Percentiles rank a stretch among this genome's conserved stretches.
Evolutionary conservation across 2,113 vertebrate genomes (phyloP).

Genomic region (Ctenomys sociabilis): DNA sequence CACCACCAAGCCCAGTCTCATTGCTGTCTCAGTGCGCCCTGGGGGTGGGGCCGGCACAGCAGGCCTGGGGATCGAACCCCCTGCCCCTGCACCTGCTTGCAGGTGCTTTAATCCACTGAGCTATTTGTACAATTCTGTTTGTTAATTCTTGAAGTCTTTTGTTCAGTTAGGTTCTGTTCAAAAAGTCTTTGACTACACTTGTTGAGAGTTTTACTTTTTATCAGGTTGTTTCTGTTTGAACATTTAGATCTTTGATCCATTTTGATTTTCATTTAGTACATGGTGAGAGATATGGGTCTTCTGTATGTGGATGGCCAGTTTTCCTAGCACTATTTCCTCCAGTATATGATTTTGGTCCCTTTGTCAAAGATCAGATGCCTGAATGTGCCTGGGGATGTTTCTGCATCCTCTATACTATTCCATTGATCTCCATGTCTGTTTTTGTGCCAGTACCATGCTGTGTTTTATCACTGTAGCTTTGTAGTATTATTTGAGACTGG

Average conservation of each 20-base stretch:
- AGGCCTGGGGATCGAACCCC: no score
- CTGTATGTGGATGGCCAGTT: background rate
- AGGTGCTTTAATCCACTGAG: no score
- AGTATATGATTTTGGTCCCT: background rate
- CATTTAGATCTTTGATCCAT: background rate
- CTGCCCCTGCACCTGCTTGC: no score
- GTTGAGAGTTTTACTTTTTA: background rate
- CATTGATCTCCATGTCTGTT: background rate
- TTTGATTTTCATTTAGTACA: background rate
- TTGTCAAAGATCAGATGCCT: background rate
- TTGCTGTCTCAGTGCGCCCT: no score
- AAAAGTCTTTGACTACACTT: background rate
- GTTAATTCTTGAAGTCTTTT: background rate
- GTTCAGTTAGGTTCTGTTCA: background rate
- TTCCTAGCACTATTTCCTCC: background rate
- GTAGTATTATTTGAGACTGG: background rate
- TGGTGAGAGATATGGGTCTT: background rate
- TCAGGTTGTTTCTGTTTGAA: background rate
- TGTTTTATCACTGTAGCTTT: background rate
- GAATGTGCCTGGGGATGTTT: background rate
- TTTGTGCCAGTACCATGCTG: background rate
- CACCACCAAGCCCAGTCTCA: no score
- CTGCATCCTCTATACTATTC: background rate
- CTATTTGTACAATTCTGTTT: background rate
- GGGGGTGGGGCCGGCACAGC: no score